phyloP scores from a whole-genome alignment of 2,113 vertebrate species.

The Abramis brama region DNA sequence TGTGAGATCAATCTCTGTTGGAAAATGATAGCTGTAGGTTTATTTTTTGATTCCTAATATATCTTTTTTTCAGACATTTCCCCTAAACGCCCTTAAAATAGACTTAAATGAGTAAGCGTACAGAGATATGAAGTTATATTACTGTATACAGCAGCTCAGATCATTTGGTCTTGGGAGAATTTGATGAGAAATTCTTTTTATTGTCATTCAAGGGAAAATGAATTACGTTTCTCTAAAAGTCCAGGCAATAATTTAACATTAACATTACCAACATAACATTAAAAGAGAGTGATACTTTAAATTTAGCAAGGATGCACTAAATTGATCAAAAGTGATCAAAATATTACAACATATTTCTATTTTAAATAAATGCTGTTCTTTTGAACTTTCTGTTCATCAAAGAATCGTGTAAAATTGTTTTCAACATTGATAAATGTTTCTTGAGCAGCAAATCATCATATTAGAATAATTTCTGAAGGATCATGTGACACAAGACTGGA shows the following conservation, averaged over 20 bases:
- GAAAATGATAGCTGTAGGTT: background rate
- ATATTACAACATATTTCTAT: too few species aligned
- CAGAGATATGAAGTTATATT: background rate
- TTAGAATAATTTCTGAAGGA: too few species aligned
- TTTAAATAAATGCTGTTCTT: too few species aligned
- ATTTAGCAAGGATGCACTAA: background rate
- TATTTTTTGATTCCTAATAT: background rate
- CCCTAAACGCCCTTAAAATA: background rate
- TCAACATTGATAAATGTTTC: too few species aligned
- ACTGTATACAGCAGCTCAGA: background rate
- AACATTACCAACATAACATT: background rate
- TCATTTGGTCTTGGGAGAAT: background rate
- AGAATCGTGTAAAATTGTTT: too few species aligned
- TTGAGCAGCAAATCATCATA: too few species aligned
- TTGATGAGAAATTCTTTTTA: background rate
- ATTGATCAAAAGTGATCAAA: background rate
- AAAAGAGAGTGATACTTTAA: background rate
- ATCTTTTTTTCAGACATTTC: background rate
- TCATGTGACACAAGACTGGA: too few species aligned
- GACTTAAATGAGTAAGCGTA: background rate
- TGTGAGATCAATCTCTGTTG: background rate
- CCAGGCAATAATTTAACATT: background rate
- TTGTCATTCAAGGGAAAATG: background rate
- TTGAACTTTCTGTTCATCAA: too few species aligned
- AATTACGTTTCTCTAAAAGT: background rate